These are phyloP conservation scores for Ditylenchus dipsaci DNA, from an alignment of 1,140 invertebrate species.

Conservation along the genomic window DNA sequence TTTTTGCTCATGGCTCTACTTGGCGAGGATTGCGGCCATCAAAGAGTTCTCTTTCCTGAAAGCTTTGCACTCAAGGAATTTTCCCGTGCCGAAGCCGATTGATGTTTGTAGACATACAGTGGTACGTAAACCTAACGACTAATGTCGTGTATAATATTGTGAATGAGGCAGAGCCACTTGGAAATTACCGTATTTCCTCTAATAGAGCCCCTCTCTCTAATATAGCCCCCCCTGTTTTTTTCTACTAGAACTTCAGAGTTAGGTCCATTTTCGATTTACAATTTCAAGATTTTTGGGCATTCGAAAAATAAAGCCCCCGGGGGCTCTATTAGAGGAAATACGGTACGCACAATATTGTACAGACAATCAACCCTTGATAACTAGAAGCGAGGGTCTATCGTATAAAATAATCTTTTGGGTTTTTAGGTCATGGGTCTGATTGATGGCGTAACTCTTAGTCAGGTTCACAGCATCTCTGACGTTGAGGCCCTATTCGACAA, in stretches of 20 bases:
- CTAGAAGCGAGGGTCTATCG: background rate
- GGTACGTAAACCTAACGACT: no score
- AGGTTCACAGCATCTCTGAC: conserved; percentile 74
- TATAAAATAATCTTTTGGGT: background rate
- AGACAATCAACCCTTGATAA: conserved; percentile 75
- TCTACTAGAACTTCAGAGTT: no score
- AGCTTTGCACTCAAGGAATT: conserved; percentile 76
- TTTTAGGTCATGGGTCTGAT: conserved; percentile 16
- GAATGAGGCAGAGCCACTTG: no score
- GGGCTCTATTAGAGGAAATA: no score
- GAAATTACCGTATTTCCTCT: no score
- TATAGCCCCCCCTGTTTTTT: no score
- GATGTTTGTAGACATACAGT: conserved; percentile 94
- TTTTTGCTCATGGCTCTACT: conserved; percentile 87
- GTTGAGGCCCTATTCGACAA: conserved; percentile 78
- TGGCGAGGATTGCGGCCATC: conserved; percentile 90
- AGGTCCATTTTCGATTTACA: no score
- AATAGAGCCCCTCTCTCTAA: no score
- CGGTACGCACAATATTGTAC: no score
- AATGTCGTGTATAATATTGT: no score
- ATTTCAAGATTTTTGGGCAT: no score
- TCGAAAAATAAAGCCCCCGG: no score
- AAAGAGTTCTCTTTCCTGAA: conserved; percentile 99
- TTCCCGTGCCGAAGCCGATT: conserved; percentile 89
- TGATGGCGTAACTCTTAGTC: conserved; percentile 63